These are phyloP conservation scores for Metopolophium dirhodum DNA, from an alignment of 1,140 invertebrate genomes.

Conservation along the genomic window DNA sequence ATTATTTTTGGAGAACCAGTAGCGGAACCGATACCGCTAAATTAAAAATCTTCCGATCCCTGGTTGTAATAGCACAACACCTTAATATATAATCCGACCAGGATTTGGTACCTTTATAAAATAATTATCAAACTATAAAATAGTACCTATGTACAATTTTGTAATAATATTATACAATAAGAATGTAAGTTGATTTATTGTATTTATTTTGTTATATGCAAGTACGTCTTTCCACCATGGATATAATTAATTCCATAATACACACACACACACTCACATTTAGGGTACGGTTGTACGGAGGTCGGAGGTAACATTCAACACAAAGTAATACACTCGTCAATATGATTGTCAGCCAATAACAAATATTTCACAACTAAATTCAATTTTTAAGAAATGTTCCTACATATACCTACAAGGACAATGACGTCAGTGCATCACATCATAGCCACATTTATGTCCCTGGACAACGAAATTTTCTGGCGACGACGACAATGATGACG, in stretches of 20 bases:
- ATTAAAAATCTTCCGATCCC: no score
- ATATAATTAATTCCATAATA: background rate
- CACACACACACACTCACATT: background rate
- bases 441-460: background rate
- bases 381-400: conserved; percentile 11
- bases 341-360: background rate
- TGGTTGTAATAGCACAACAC: background rate
- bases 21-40: no score
- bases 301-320: background rate
- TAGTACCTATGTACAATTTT: background rate
- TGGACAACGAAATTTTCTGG: background rate
- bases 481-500: background rate
- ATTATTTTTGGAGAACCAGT: no score
- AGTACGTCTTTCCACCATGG: background rate
- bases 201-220: no score
- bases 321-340: background rate
- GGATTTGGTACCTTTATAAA: background rate
- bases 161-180: background rate
- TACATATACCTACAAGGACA: background rate
- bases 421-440: background rate
- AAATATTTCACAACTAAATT: conserved; percentile 4
- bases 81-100: background rate
- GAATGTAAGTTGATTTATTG: background rate
- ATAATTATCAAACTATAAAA: background rate
- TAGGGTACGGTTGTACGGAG: background rate